Base-by-base conservation (phyloP, 2,113 vertebrate genomes). In the Gnathonemus longibarbis region DNA sequence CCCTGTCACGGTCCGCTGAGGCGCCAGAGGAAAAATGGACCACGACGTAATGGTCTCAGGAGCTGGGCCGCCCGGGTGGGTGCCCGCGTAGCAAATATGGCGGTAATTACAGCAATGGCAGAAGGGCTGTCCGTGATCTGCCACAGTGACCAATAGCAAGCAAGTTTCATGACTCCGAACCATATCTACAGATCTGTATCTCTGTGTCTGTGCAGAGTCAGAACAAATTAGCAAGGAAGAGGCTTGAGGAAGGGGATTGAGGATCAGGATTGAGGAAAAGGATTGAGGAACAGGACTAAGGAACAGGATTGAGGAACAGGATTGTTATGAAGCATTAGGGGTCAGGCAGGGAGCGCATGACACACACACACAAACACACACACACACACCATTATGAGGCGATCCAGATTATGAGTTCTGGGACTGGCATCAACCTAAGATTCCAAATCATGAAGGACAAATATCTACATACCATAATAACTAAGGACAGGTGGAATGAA, bases 1-100 rank as follows among this genome's bases (percentile, higher is more conserved):
- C 93, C 94, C 94, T 95, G 95, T 95, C 94, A 95, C 87, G 92
- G 94, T 93, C 94, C 93, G 92, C 92, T 94, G 94, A 95, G 94
- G 95, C 94, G 95, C 94, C 93, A 93, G 93, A 94, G 94, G 93
- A 62, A 86, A 90, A 90, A 90, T 66, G 31, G n/a, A 21, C 52
- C 88, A 31, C 53, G 10, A 35, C 62, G 95, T 96, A 95, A 95
- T 96, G 94, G 95, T 94, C 94, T 94, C 93, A 93, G 92, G 94
- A 93, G 91, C 89, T 92, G 92, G 90, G 92, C 91, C 49, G 11
- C 15, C 89, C 91, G 91, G 92, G 90, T 91, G 84, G 90, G 89
- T 84, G 15, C 88, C 48, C 50, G 1, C 49, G 17, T 84, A 24
- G 13, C 24, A n/a, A 84, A 84, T 24, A 84, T 17, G 15, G 17